phyloP scores from a whole-genome alignment of 1,140 invertebrate genomes.

The Drosophila sp. region DNA sequence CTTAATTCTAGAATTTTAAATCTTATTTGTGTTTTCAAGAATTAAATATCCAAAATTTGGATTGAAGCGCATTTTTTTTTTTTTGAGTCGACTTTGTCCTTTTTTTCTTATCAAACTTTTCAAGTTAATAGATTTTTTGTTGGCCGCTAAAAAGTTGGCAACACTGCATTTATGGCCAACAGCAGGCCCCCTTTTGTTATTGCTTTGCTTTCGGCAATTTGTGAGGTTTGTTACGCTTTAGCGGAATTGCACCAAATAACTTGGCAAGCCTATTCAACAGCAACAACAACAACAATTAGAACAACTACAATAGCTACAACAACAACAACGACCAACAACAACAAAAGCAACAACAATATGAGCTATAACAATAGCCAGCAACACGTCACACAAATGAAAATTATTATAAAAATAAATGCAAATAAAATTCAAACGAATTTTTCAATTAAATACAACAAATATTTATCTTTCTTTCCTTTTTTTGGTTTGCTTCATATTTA shows the following conservation, averaged over 20 bases:
- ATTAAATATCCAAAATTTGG: no score
- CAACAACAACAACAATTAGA: slow-evolving; percentile 25
- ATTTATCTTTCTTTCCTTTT: background rate
- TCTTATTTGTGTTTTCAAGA: no score
- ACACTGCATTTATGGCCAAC: background rate
- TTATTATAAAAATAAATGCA: slow-evolving; percentile 60
- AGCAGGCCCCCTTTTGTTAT: slow-evolving; percentile 10
- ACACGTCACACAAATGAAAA: slow-evolving; percentile 48
- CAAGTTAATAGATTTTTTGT: no score
- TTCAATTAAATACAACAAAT: slow-evolving; percentile 24
- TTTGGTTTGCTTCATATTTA: background rate
- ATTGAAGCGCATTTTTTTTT: no score
- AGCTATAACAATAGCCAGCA: slow-evolving; percentile 20
- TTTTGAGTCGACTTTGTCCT: no score
- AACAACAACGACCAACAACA: slow-evolving; percentile 10
- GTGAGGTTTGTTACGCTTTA: slow-evolving; percentile 68
- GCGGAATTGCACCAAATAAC: slow-evolving; percentile 75
- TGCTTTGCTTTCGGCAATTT: slow-evolving; percentile 27
- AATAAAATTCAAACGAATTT: slow-evolving; percentile 44
- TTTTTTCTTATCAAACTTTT: no score
- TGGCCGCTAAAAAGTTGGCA: no score
- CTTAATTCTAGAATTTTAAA: no score
- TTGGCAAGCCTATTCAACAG: slow-evolving; percentile 62
- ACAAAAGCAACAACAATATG: slow-evolving; percentile 2
- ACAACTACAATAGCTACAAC: slow-evolving; percentile 7